phyloP scores from a whole-genome alignment of 2,888 invertebrate genomes.

The Metopia argyrocephala region DNA sequence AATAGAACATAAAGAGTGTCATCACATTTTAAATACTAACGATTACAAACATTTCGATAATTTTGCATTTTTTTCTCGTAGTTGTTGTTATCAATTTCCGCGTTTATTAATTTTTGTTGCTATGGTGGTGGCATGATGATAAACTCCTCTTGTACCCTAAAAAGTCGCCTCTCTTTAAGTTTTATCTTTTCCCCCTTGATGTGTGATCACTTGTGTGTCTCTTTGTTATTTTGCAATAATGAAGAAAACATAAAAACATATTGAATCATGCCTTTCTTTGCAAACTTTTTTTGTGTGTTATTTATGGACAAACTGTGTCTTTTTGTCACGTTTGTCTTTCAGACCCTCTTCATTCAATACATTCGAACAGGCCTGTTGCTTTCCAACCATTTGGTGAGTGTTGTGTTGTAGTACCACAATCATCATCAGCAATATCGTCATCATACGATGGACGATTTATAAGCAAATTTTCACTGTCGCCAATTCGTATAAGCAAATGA shows the following conservation, averaged over 20 bases:
- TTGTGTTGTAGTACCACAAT: not conserved
- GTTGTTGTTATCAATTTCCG: slow-evolving; percentile 48
- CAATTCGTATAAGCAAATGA: slow-evolving; percentile 32
- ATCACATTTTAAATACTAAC: not conserved
- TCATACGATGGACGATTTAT: not conserved
- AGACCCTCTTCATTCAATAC: not conserved
- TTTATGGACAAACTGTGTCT: slow-evolving; percentile 52
- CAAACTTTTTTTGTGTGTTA: slow-evolving; percentile 5
- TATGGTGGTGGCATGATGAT: not conserved
- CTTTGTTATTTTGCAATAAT: not conserved
- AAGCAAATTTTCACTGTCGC: slow-evolving; percentile 38
- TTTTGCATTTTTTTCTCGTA: slow-evolving; percentile 16
- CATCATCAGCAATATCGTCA: not conserved
- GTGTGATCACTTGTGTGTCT: slow-evolving; percentile 11
- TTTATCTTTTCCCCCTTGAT: not conserved
- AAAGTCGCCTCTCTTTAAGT: not conserved
- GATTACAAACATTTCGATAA: slow-evolving; percentile 36
- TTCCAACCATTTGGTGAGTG: slow-evolving; percentile 24
- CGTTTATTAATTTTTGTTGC: slow-evolving; percentile 11
- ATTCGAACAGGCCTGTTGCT: slow-evolving; percentile 40
- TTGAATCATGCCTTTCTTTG: slow-evolving; percentile 6
- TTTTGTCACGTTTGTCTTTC: slow-evolving; percentile 51
- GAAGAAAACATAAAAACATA: not conserved
- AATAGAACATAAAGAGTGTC: too few species aligned
- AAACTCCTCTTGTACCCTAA: not conserved